These are phyloP conservation scores for Gymnocephalus cernua DNA, from an alignment of 2,113 vertebrate genomes.

Conservation along the genomic window DNA sequence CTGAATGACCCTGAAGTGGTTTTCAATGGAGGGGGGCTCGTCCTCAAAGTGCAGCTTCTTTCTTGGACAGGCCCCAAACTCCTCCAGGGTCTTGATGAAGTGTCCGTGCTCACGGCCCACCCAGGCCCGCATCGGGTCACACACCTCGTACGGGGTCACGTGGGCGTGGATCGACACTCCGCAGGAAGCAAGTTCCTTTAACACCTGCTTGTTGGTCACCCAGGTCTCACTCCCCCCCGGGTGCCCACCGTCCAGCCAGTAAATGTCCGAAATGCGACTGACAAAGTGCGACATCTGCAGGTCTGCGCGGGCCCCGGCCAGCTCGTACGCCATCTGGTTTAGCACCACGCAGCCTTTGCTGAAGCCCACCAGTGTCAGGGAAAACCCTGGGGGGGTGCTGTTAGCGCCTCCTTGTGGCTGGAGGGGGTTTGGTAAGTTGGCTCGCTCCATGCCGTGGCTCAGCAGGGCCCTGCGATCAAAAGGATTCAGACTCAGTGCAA, in stretches of 20 bases:
- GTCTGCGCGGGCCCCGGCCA: constrained; percentile 88
- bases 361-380: constrained; percentile 93
- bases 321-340: constrained; percentile 95
- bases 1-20: constrained; percentile 96
- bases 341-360: constrained; percentile 99
- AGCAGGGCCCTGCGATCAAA: constrained; percentile 84
- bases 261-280: constrained; percentile 88
- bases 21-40: constrained; percentile 91
- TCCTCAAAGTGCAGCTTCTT: constrained; percentile 93
- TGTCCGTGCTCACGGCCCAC: constrained; percentile 92
- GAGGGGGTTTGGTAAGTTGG: constrained; percentile 82
- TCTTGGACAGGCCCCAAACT: constrained; percentile 87
- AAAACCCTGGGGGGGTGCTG: constrained; percentile 70
- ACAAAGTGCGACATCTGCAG: constrained; percentile 87
- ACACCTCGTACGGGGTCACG: constrained; percentile 96
- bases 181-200: constrained; percentile 89
- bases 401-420: constrained; percentile 71
- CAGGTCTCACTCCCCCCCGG: constrained; percentile 96
- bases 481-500: neutral
- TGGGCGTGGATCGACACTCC: constrained; percentile 91
- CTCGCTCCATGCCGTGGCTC: constrained; percentile 89
- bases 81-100: constrained; percentile 91
- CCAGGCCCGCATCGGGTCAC: constrained; percentile 95
- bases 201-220: constrained; percentile 89
- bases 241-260: constrained; percentile 98